Conservation (phyloP, 2,797 vertebrate genomes). For the Siniperca obscura region DNA sequence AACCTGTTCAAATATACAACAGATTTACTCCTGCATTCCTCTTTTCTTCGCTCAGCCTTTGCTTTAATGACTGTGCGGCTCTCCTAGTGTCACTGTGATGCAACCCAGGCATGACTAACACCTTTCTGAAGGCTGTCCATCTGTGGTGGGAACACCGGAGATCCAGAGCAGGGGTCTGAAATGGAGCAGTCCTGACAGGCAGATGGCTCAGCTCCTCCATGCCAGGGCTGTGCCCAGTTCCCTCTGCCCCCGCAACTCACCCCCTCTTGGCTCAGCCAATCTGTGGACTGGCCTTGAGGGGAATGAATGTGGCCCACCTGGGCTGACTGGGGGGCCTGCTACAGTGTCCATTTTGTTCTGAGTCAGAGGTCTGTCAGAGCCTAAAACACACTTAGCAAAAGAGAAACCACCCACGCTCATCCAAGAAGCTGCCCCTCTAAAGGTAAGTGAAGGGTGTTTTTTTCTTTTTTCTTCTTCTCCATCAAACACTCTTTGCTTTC, state of each 20-base stretch:
- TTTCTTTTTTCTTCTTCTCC: slow-evolving; percentile 51
- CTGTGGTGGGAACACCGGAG: slow-evolving; percentile 67
- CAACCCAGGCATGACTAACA: slow-evolving; percentile 71
- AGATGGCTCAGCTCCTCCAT: slow-evolving; percentile 77
- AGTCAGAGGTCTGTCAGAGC: slow-evolving; percentile 54
- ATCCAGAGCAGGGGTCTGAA: slow-evolving; percentile 70
- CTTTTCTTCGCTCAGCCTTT: slow-evolving; percentile 16
- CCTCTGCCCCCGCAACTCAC: slow-evolving; percentile 51
- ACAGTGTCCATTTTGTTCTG: slow-evolving; percentile 47
- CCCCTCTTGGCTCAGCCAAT: slow-evolving; percentile 69
- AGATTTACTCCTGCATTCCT: slow-evolving; percentile 7
- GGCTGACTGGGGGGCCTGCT: slow-evolving; percentile 31
- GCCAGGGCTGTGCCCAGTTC: slow-evolving; percentile 67
- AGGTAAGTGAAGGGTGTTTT: slow-evolving; percentile 67
- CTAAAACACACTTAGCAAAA: slow-evolving; percentile 39
- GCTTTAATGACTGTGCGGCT: slow-evolving; percentile 38
- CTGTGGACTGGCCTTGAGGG: slow-evolving; percentile 72
- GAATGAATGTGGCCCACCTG: slow-evolving; percentile 67
- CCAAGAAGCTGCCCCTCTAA: slow-evolving; percentile 66
- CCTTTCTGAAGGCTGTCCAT: slow-evolving; percentile 78
- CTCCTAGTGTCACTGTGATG: slow-evolving; percentile 48
- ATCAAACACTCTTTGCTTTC: slow-evolving; percentile 70
- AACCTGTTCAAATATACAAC: slow-evolving; percentile 66
- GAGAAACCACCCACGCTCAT: slow-evolving; percentile 63
- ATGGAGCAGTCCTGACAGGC: slow-evolving; percentile 75